phyloP scores from a whole-genome alignment of 2,113 vertebrate species.

The Perca flavescens region DNA sequence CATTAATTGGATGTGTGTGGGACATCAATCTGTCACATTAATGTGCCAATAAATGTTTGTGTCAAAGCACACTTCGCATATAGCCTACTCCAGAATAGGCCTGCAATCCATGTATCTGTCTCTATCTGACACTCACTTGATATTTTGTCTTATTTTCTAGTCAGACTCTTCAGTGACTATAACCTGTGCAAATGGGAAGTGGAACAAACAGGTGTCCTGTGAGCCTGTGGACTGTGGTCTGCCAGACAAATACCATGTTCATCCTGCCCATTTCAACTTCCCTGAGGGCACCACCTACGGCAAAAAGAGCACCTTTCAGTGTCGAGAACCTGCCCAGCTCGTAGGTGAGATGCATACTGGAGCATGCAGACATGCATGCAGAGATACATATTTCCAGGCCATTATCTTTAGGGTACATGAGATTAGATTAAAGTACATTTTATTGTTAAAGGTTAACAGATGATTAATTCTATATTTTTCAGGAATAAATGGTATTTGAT shows the following conservation, averaged over 20 bases:
- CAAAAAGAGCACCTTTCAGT: slow-evolving; percentile 93
- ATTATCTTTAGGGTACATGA: background rate
- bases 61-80: background rate
- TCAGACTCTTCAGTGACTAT: slow-evolving; percentile 87
- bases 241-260: slow-evolving; percentile 95
- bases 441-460: background rate
- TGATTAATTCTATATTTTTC: background rate
- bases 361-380: background rate
- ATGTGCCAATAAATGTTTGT: slow-evolving; percentile 10
- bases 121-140: slow-evolving; percentile 4
- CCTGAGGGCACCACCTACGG: slow-evolving; percentile 94
- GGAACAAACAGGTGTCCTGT: slow-evolving; percentile 95
- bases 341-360: slow-evolving; percentile 86
- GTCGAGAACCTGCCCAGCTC: slow-evolving; percentile 92
- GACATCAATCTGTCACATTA: slow-evolving; percentile 24
- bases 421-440: background rate
- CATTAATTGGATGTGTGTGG: slow-evolving; percentile 40
- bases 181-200: slow-evolving; percentile 94
- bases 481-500: background rate
- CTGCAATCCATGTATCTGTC: slow-evolving; percentile 9
- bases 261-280: slow-evolving; percentile 93
- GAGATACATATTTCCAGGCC: background rate
- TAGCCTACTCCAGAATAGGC: background rate
- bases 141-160: slow-evolving; percentile 71
- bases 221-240: slow-evolving; percentile 96